A percentile compares a stretch with the other conserved stretches of the same genome.
Evolutionary conservation across 2,113 vertebrate genomes (phyloP).

Genomic region (Periophthalmodon schlosseri): DNA sequence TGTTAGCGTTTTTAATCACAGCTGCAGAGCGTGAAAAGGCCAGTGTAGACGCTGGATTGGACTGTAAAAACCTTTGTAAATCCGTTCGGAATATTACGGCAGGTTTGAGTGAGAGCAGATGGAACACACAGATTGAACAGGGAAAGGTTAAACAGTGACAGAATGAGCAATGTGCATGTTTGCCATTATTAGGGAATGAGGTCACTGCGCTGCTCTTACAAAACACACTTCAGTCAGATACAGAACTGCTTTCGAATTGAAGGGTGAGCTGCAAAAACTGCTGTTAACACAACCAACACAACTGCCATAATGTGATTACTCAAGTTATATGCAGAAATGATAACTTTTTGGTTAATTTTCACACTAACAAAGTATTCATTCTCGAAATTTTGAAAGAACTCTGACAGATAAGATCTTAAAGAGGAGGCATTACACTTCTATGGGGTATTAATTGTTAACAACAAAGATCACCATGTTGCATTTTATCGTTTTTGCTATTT

Average conservation of each 20-base stretch:
- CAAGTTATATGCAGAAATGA: no score
- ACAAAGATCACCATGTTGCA: no score
- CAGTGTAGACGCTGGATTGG: slow-evolving; percentile 6
- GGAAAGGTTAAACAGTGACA: slow-evolving; percentile 20
- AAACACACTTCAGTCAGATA: neutral
- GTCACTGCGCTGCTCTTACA: slow-evolving; percentile 18
- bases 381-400: no score
- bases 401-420: no score
- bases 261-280: no score
- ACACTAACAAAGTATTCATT: no score
- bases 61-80: slow-evolving; percentile 34
- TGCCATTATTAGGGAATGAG: slow-evolving; percentile 59
- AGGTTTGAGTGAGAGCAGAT: slow-evolving; percentile 43
- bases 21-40: neutral
- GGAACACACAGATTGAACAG: slow-evolving; percentile 32
- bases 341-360: no score
- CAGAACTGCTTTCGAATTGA: neutral
- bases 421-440: no score
- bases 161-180: slow-evolving; percentile 36
- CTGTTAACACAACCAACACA: no score
- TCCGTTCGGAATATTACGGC: slow-evolving; percentile 27
- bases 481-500: no score
- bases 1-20: neutral
- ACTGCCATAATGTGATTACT: no score
- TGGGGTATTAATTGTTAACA: no score